These are phyloP conservation scores for Trichonephila clavata DNA, from an alignment of 1,140 invertebrate genomes.

Conservation along the genomic window DNA sequence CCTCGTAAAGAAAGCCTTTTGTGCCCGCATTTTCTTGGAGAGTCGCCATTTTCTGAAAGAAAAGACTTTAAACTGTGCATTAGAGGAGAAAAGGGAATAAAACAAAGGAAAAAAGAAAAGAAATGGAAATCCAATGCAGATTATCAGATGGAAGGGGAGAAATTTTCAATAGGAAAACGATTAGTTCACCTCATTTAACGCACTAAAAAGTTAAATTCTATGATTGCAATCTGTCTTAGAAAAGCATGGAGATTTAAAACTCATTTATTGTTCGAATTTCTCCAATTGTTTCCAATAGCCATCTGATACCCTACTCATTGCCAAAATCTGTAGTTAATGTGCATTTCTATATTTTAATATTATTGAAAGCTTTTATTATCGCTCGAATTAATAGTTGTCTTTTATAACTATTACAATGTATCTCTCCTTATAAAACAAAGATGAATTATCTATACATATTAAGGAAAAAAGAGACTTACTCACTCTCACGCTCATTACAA, in stretches of 20 bases:
- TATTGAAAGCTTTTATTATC: not conserved
- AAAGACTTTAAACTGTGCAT: not conserved
- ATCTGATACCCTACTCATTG: not conserved
- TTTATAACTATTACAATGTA: no score
- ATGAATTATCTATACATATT: no score
- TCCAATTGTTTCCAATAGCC: not conserved
- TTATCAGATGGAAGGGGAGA: not conserved
- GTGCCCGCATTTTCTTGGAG: not conserved
- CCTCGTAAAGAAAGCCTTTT: not conserved
- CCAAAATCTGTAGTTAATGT: not conserved
- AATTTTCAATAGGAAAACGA: conserved; percentile 26
- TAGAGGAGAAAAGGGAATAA: not conserved
- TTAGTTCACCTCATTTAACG: conserved; percentile 16
- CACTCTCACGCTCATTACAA: no score
- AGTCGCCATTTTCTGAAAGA: not conserved
- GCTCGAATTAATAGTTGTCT: not conserved
- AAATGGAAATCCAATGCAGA: conserved; percentile 27
- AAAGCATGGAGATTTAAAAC: not conserved
- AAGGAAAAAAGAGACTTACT: no score
- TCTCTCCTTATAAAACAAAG: no score
- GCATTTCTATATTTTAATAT: not conserved
- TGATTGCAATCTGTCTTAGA: conserved; percentile 3
- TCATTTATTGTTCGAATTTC: not conserved
- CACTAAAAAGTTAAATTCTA: not conserved
- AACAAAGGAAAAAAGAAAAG: not conserved